Evolutionary conservation across 2,113 vertebrate genomes (phyloP).

Genomic region (Clarias magur): DNA sequence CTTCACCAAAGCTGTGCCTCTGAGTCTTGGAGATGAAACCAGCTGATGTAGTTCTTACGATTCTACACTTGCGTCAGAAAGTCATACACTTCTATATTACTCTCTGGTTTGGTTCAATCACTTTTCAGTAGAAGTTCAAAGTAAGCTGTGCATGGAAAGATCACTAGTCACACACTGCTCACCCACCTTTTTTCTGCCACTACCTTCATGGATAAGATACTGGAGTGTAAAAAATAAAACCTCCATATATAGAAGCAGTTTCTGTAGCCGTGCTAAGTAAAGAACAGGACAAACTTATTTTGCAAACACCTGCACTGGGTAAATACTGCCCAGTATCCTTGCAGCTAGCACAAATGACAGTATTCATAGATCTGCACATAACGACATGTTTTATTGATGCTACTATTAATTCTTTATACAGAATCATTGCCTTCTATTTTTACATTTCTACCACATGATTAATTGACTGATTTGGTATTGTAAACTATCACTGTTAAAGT

Average conservation of each 20-base stretch:
- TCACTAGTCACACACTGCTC: not conserved
- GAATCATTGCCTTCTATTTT: not conserved
- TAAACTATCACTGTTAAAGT: not conserved
- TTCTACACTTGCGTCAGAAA: not conserved
- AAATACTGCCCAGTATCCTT: not conserved
- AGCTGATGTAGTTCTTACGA: not conserved
- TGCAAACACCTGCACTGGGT: not conserved
- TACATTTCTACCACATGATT: too few species aligned
- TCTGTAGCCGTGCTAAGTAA: not conserved
- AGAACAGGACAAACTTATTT: not conserved
- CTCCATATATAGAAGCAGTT: not conserved
- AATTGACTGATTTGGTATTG: not conserved
- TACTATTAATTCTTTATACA: not conserved
- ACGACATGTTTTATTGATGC: not conserved
- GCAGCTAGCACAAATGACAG: not conserved
- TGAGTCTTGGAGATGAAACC: not conserved
- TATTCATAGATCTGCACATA: not conserved
- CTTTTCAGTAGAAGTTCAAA: not conserved
- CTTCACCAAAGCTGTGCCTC: not conserved
- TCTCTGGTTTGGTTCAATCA: not conserved
- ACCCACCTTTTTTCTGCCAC: not conserved
- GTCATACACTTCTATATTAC: not conserved
- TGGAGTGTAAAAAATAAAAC: not conserved
- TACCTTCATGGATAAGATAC: not conserved
- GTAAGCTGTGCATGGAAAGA: not conserved